A percentile compares a stretch with the other conserved stretches of the same genome.
Conservation (phyloP, 2,113 vertebrate species). For the Synchiropus splendidus region DNA sequence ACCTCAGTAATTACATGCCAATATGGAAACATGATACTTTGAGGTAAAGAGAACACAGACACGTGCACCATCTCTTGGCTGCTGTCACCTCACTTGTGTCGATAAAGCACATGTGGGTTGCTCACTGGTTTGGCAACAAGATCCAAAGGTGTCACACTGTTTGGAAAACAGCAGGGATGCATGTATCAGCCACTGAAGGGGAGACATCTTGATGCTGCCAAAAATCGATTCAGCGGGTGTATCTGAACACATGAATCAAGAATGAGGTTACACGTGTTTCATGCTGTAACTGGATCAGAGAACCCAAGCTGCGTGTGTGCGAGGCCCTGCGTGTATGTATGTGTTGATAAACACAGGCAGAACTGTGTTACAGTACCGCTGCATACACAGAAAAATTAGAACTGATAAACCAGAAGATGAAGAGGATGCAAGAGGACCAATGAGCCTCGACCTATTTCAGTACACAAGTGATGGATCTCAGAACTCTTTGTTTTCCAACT, state of each 20-base stretch:
- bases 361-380: no score
- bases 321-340: no score
- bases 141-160: constrained; percentile 13
- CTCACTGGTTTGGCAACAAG: constrained; percentile 6
- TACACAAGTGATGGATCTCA: no score
- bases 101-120: constrained; percentile 16
- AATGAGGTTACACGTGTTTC: constrained; percentile 3
- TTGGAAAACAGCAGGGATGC: constrained; percentile 9
- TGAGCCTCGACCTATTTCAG: no score
- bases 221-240: neutral
- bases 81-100: constrained; percentile 12
- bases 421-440: no score
- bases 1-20: no score
- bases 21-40: neutral
- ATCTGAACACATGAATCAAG: constrained; percentile 10
- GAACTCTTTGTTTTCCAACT: no score
- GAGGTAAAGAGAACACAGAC: constrained; percentile 4
- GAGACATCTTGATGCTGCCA: constrained; percentile 12
- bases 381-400: no score
- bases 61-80: constrained; percentile 4
- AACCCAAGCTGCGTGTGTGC: no score
- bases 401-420: no score
- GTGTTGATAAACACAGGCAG: no score
- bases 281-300: no score
- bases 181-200: constrained; percentile 9